Evolutionary conservation across 1,140 invertebrate genomes (phyloP), one percentile per base, ranked within the genome.

Genomic region (Sesamia nonagrioides): DNA sequence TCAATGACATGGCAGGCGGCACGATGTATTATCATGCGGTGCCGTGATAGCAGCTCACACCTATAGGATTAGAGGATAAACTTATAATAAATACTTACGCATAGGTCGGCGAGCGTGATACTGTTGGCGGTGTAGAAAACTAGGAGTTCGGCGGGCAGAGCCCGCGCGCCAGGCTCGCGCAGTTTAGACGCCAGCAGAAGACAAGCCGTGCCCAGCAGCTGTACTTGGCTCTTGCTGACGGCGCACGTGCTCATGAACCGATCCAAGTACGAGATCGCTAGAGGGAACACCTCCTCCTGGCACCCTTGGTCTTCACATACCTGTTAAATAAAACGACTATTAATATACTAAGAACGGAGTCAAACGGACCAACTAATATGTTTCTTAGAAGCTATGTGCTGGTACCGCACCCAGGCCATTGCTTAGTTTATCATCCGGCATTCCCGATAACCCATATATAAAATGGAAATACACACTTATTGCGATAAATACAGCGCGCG

Each of bases 71-170:
- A 71, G 52, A 27, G 17, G n/a, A 15, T 50, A 27, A 18, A 61
- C n/a, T n/a, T 37, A 56, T 8, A 40, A 8, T 35, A 35, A 58
- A 52, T 85, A 97, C 97, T 97, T 96, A 99, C 98, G 96, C 97
- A 97, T 75, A 99, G 95, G 86, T 99, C 97, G 69, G 97, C 95
- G 76, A 97, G 94, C 52, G 96, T 97, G 91, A 99, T 97, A 89
- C 98, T 99, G 93, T 98, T 97, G 89, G 99, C 98, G 8, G 98
- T 99, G 95, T 99, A 99, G 93, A 97, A 97, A 80, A 98, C 97
- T 48, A 99, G 96, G 48, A 97, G 95, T 71, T 98, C 97, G 0
- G 97, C 97, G 8, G 97, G 96, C 4, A 99, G 94, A 2, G 97
- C 97, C 72, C 95, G 96, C 56, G 95, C 95, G 79, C 94, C 95